phyloP scores from a whole-genome alignment of 2,888 invertebrate genomes.

The Gortyna flavago region DNA sequence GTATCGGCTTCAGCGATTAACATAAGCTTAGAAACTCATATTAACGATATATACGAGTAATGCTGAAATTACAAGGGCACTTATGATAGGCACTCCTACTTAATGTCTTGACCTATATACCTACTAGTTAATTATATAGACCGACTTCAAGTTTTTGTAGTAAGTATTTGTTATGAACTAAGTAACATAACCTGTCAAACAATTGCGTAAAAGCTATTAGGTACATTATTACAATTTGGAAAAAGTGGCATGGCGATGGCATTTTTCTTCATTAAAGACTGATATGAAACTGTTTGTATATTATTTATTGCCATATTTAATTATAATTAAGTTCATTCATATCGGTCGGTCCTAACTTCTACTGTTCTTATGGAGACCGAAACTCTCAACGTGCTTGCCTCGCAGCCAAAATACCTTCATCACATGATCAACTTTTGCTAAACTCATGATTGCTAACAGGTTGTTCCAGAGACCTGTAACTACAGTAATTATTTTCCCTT shows the following conservation, averaged over 20 bases:
- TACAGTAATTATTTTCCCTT: background rate
- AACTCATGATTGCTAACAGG: background rate
- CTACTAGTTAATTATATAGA: slow-evolving; percentile 35
- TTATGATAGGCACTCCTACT: slow-evolving; percentile 18
- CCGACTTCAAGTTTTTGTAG: slow-evolving; percentile 51
- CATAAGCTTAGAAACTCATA: slow-evolving; percentile 23
- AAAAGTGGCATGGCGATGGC: slow-evolving; percentile 40
- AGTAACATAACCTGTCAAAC: slow-evolving; percentile 37
- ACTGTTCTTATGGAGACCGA: slow-evolving; percentile 6
- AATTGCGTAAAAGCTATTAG: slow-evolving; percentile 52
- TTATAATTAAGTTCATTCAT: background rate
- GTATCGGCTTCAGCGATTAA: slow-evolving; percentile 27
- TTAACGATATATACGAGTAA: slow-evolving; percentile 19
- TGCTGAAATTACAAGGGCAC: slow-evolving; percentile 41
- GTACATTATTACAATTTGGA: slow-evolving; percentile 41
- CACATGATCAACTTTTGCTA: slow-evolving; percentile 3
- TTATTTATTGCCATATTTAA: background rate
- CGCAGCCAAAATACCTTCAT: slow-evolving; percentile 25
- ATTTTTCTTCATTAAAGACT: background rate
- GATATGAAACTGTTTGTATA: slow-evolving; percentile 3
- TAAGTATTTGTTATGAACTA: slow-evolving; percentile 46
- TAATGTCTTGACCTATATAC: slow-evolving; percentile 52
- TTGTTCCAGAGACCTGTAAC: background rate
- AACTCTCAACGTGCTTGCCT: slow-evolving; percentile 4
- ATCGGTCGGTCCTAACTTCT: background rate